Evolutionary conservation across 1,140 invertebrate genomes (phyloP), one percentile per base, ranked within the genome.

Genomic region (Papilio xuthus): DNA sequence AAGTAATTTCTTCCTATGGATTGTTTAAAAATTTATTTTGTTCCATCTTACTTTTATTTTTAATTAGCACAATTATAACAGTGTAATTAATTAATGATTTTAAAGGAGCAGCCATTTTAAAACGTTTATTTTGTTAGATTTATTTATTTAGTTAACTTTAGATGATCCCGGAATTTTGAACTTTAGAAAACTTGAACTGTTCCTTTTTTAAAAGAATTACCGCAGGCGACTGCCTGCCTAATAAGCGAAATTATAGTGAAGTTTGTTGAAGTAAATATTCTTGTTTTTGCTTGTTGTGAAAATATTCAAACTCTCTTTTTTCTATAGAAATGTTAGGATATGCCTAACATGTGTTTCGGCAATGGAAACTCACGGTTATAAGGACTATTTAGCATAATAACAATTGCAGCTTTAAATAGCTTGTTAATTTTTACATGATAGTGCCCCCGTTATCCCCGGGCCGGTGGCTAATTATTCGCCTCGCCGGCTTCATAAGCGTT

Each of bases 351-450:
- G 13, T 47, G 44, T 15, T 47, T 47, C 44, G 44, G 13, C 13
- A 47, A 3, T 37, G 32, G 7, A 15, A 47, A 18, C 44, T 47
- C 13, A 47, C 44, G 1, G 8, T 18, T 4, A 10, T 15, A 15
- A 15, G 1, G 6, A 47, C 15, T 47, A 47, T 53, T 53, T 53
- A 1, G n/a, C 1, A 3, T 53, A 53, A 60, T 60, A 60, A 60
- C 9, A 23, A 60, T 60, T 26, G 23, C 10, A 15, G 56, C 23
- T 67, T 67, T 67, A 67, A 28, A 28, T 15, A 13, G 60, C 60
- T 28, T 67, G 60, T 67, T 67, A 67, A 67, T 67, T 67, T 67
- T 67, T 28, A 67, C 60, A 67, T 28, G 12, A 67, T 67, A 67
- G 60, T 67, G 60, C 60, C 13, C 60, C 26, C 26, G 26, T 67